Evolutionary conservation across 2,113 vertebrate species (phyloP).

Genomic region (Calonectris borealis): DNA sequence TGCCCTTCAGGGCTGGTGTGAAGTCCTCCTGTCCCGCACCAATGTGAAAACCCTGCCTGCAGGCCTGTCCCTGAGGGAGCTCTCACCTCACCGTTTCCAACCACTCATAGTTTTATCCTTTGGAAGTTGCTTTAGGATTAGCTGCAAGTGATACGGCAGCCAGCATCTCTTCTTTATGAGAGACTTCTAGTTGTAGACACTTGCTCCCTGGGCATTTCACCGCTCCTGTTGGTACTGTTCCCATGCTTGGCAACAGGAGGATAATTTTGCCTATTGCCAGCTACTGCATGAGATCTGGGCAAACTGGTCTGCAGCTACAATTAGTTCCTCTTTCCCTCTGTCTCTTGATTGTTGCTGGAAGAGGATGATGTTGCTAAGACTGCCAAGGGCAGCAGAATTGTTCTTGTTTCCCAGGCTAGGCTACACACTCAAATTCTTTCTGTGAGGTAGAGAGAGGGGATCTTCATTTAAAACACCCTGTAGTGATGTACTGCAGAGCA

Average conservation of each 20-base stretch:
- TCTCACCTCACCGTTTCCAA: rapidly evolving
- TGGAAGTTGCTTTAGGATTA: too few species aligned
- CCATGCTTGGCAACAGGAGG: not conserved
- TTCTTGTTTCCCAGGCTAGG: not conserved
- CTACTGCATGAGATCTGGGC: not conserved
- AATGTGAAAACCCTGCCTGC: rapidly evolving
- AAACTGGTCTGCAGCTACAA: not conserved
- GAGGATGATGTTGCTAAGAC: not conserved
- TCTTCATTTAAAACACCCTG: not conserved
- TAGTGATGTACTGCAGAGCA: not conserved
- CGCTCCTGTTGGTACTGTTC: not conserved
- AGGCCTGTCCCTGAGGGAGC: not conserved
- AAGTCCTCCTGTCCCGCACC: not conserved
- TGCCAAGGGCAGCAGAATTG: not conserved
- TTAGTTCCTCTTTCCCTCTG: not conserved
- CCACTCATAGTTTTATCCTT: rapidly evolving
- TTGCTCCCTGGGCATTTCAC: not conserved
- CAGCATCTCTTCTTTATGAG: not conserved
- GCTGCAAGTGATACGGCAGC: not conserved
- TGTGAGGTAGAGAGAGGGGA: not conserved
- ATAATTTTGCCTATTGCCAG: not conserved
- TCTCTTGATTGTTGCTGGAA: not conserved
- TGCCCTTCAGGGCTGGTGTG: too few species aligned
- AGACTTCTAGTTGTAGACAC: not conserved
- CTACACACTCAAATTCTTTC: not conserved